Percentiles rank a stretch among this genome's conserved stretches.
These are phyloP conservation scores for Salvelinus sp. DNA, from an alignment of 2,113 vertebrate genomes.

Conservation along the genomic window DNA sequence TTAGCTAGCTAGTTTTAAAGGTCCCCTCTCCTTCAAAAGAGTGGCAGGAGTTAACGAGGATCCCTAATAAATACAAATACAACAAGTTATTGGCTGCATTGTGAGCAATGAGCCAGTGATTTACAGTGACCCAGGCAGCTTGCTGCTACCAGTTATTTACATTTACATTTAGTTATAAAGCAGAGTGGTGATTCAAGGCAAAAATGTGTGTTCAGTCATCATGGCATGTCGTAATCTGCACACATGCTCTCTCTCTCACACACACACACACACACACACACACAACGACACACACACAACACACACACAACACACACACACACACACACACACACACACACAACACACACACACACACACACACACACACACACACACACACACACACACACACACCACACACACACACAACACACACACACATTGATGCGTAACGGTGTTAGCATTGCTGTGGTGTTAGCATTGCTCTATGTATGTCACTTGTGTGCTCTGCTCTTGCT, in stretches of 20 bases:
- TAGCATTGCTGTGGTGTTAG: background rate
- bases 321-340: no score
- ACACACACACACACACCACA: background rate
- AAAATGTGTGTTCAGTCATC: constrained; percentile 49
- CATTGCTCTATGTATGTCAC: constrained; percentile 16
- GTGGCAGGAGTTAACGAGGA: no score
- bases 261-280: background rate
- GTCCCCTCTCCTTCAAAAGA: constrained; percentile 43
- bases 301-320: no score
- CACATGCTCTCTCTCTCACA: background rate
- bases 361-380: no score
- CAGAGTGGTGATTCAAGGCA: constrained; percentile 39
- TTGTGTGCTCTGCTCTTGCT: constrained; percentile 15
- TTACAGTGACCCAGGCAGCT: constrained; percentile 47
- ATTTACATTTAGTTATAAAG: constrained; percentile 30
- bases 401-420: background rate
- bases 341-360: no score
- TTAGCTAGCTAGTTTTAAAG: no score
- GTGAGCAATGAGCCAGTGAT: constrained; percentile 52
- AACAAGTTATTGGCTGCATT: constrained; percentile 37
- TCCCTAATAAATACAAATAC: no score
- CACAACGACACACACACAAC: background rate
- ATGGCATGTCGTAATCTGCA: constrained; percentile 34
- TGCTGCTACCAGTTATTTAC: constrained; percentile 39
- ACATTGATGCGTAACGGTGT: background rate